phyloP scores from a whole-genome alignment of 2,888 invertebrate species.

The Hydrotaea diabolus region DNA sequence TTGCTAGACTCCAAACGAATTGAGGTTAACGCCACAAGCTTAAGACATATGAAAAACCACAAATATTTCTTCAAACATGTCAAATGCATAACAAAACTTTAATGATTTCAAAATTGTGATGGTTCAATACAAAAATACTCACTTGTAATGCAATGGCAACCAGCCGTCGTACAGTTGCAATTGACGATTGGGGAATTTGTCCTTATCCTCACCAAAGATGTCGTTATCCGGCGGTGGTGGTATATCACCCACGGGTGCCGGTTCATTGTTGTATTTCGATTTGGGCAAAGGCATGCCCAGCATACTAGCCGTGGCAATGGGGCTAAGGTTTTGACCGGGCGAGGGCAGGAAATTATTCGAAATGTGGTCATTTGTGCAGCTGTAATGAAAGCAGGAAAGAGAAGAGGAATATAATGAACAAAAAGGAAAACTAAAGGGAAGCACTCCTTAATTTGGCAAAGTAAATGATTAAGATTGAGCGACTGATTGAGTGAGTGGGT shows the following conservation, averaged over 20 bases:
- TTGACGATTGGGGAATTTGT: slow-evolving; percentile 74
- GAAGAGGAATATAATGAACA: slow-evolving; percentile 42
- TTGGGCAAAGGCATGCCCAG: slow-evolving; percentile 69
- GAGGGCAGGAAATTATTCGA: slow-evolving; percentile 41
- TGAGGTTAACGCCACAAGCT: slow-evolving; percentile 31
- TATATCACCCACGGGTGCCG: slow-evolving; percentile 74
- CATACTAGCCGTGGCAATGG: slow-evolving; percentile 72
- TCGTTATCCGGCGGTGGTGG: slow-evolving; percentile 71
- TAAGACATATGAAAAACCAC: slow-evolving; percentile 31
- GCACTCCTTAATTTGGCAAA: slow-evolving; percentile 45
- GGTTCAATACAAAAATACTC: slow-evolving; percentile 68
- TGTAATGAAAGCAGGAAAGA: slow-evolving; percentile 63
- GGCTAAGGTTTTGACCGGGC: slow-evolving; percentile 46
- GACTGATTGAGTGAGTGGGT: background rate
- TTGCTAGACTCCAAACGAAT: background rate
- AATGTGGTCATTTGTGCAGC: slow-evolving; percentile 73
- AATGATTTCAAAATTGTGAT: background rate
- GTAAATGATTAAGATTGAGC: background rate
- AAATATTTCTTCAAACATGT: background rate
- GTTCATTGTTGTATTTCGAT: slow-evolving; percentile 58
- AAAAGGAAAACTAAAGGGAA: slow-evolving; percentile 9
- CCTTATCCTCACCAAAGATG: slow-evolving; percentile 69
- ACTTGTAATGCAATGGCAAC: slow-evolving; percentile 79
- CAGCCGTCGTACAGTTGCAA: slow-evolving; percentile 79
- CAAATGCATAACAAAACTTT: background rate